Base-by-base conservation (phyloP, 1,140 invertebrate species). In the Popillia japonica region DNA sequence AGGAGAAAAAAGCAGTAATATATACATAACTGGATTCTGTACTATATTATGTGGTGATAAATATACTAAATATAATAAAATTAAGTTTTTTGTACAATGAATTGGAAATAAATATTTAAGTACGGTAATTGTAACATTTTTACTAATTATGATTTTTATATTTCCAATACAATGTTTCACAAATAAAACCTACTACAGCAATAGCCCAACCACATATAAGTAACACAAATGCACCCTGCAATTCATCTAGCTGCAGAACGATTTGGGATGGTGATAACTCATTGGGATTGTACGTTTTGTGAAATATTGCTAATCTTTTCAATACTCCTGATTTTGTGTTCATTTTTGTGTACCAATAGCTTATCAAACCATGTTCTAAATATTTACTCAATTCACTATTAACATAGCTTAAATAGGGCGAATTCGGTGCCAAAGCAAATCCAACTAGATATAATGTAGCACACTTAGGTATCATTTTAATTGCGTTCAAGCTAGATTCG, bases 271-370 rank as follows among this genome's bases (percentile, higher is more conserved):
- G 9, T 0, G 61, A 68, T 27, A 68, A 68, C 17, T 55, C 48
- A 6, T 68, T 68, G 2, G 61, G 22, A 4, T 20, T 27, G 22
- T 68, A 9, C 1, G 22, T 27, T 9, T 68, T 68, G 61, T 68
- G 61, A 9, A 68, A 68, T 68, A 68, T 68, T 10, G 61, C 22
- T 14, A 68, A 27, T 8, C 61, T 22, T 68, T 68, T 68, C 27
- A 68, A 34, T 27, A 68, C 27, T 6, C 61, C 61, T 6, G 22
- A 68, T 68, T 68, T 23, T 14, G 7, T 68, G 22, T 68, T 68
- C 61, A 68, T 68, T 14, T 68, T 68, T 20, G 11, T 68, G 27
- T 68, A 34, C 61, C 61, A 68, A 68, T 68, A 68, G 11, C 22
- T 68, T 68, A 68, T 68, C 8, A 68, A 22, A 2, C 61, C 61